Percentiles rank a stretch among this genome's conserved stretches.
Evolutionary conservation across 2,888 invertebrate species (phyloP).

Genomic region (Entomobrya proxima): DNA sequence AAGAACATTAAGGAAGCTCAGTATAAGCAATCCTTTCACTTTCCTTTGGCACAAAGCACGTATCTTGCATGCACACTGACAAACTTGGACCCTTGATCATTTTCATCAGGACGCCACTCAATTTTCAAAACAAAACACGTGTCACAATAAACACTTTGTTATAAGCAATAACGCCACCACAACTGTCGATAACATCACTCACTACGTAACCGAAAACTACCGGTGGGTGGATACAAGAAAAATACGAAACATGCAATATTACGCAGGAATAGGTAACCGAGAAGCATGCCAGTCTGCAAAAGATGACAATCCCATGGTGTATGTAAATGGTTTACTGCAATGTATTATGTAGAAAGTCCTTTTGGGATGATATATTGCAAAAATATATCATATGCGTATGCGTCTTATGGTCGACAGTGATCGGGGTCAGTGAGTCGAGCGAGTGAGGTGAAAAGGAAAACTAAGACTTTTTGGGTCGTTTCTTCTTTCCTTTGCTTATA

Average conservation of each 20-base stretch:
- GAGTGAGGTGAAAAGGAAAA: conserved; percentile 75
- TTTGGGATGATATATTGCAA: background rate
- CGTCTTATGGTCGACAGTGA: conserved; percentile 67
- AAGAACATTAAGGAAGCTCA: background rate
- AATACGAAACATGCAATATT: background rate
- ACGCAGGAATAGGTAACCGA: background rate
- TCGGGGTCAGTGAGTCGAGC: conserved; percentile 74
- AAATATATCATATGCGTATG: conserved; percentile 38
- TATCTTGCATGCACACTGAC: conserved; percentile 7
- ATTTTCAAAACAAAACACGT: conserved; percentile 4
- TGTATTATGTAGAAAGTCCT: background rate
- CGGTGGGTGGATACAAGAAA: conserved; percentile 20
- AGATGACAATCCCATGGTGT: background rate
- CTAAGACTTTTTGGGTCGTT: conserved; percentile 74
- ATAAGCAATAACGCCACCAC: background rate
- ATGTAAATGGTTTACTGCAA: background rate
- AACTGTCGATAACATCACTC: background rate
- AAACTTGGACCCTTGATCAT: conserved; percentile 27
- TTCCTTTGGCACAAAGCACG: conserved; percentile 60
- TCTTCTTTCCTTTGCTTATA: conserved; percentile 61
- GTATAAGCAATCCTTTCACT: conserved; percentile 35
- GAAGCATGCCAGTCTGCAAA: background rate
- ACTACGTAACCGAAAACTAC: conserved; percentile 45
- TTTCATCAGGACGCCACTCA: background rate
- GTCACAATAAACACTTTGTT: background rate